Evolutionary conservation across 2,888 invertebrate species (phyloP).

Genomic region (Osmoderma eremita): DNA sequence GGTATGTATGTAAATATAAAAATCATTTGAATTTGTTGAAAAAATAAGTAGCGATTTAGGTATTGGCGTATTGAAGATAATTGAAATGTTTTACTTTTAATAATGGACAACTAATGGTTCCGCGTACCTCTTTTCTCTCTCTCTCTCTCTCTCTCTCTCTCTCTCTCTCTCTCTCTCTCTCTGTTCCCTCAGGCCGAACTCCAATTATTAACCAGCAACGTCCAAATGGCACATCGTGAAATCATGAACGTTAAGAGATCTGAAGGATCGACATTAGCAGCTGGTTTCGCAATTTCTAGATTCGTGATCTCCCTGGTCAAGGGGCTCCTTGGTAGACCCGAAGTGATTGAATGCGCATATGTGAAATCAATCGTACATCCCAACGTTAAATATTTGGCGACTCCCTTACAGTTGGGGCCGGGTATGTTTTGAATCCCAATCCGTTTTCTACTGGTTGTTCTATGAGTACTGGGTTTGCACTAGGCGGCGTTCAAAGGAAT

Average conservation of each 20-base stretch:
- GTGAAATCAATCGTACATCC: constrained; percentile 80
- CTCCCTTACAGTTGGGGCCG: constrained; percentile 82
- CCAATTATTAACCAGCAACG: constrained; percentile 57
- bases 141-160: too few relatives aligned
- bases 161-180: too few relatives aligned
- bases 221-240: constrained; percentile 72
- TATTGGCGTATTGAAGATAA: constrained; percentile 94
- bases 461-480: constrained; percentile 54
- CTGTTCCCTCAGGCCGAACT: constrained; percentile 55
- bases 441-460: too few relatives aligned
- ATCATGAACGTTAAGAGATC: constrained; percentile 72
- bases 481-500: constrained; percentile 89
- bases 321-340: constrained; percentile 74
- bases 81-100: too few relatives aligned
- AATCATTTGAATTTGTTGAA: too few relatives aligned
- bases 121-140: constrained; percentile 82
- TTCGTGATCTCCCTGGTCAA: constrained; percentile 77
- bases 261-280: constrained; percentile 69
- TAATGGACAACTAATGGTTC: constrained; percentile 98
- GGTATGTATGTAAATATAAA: constrained; percentile 79
- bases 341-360: constrained; percentile 89
- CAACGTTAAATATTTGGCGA: constrained; percentile 90
- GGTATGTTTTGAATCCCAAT: constrained; percentile 37
- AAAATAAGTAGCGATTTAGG: constrained; percentile 96
- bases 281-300: constrained; percentile 71